These are phyloP conservation scores for Jordanella pulchra DNA, from an alignment of 2,797 vertebrate genomes.

Conservation along the genomic window DNA sequence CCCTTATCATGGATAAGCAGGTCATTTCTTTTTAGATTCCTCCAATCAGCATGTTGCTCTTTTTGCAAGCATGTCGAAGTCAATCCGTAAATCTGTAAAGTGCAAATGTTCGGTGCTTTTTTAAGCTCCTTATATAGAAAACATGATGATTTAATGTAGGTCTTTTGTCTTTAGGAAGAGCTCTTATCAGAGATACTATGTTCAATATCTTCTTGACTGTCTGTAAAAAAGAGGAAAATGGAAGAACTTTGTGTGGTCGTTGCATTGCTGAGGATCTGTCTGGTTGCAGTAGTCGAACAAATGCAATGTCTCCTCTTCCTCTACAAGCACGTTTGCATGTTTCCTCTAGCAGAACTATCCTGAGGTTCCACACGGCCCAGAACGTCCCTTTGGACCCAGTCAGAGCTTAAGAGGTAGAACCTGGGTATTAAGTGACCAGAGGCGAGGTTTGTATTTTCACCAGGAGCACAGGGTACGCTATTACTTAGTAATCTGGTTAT, in stretches of 20 bases:
- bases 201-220: constrained; percentile 16
- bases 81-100: constrained; percentile 75
- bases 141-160: constrained; percentile 57
- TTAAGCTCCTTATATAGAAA: constrained; percentile 61
- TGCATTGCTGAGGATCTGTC: background rate
- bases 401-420: too few relatives aligned
- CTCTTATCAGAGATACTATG: constrained; percentile 21
- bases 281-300: constrained; percentile 43
- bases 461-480: too few relatives aligned
- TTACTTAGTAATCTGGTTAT: too few relatives aligned
- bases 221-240: constrained; percentile 14
- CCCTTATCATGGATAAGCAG: constrained; percentile 8
- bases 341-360: background rate
- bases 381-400: background rate
- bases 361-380: background rate
- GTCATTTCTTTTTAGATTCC: background rate
- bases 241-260: constrained; percentile 16
- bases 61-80: constrained; percentile 41
- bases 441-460: too few relatives aligned
- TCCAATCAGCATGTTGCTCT: constrained; percentile 37
- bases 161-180: constrained; percentile 10
- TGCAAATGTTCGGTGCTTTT: constrained; percentile 71
- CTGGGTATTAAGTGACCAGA: too few relatives aligned
- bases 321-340: background rate
- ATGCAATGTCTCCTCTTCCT: constrained; percentile 17